A percentile compares a stretch with the other conserved stretches of the same genome.
Conservation (phyloP, 2,113 vertebrate species). For the Micronycteris hirsuta region DNA sequence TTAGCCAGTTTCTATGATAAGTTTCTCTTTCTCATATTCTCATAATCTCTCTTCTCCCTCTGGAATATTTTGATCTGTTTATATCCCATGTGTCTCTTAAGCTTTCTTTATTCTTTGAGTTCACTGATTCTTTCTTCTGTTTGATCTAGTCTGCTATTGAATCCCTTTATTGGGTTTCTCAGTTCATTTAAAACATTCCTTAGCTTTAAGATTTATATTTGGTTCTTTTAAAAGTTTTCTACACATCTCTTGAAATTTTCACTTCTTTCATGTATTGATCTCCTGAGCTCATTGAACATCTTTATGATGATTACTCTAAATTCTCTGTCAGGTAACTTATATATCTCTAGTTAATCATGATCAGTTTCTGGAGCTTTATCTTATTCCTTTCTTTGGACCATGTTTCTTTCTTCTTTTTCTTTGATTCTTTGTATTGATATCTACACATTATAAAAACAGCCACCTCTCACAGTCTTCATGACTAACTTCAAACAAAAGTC, state of each 20-base stretch:
- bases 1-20: neutral
- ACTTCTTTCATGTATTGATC: neutral
- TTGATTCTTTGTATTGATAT: neutral
- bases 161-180: neutral
- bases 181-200: neutral
- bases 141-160: neutral
- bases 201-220: neutral
- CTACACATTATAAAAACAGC: neutral
- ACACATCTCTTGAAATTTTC: neutral
- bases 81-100: neutral
- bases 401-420: neutral
- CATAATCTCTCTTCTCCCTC: neutral
- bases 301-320: constrained; percentile 11
- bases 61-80: neutral
- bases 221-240: neutral
- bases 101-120: neutral
- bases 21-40: neutral
- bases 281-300: neutral
- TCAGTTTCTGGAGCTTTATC: neutral
- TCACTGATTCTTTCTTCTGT: neutral
- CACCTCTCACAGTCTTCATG: neutral
- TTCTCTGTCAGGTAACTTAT: neutral
- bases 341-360: neutral
- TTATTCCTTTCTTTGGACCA: neutral
- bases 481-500: neutral